Conservation (phyloP, 2,888 invertebrate species). For the Hydraecia micacea region DNA sequence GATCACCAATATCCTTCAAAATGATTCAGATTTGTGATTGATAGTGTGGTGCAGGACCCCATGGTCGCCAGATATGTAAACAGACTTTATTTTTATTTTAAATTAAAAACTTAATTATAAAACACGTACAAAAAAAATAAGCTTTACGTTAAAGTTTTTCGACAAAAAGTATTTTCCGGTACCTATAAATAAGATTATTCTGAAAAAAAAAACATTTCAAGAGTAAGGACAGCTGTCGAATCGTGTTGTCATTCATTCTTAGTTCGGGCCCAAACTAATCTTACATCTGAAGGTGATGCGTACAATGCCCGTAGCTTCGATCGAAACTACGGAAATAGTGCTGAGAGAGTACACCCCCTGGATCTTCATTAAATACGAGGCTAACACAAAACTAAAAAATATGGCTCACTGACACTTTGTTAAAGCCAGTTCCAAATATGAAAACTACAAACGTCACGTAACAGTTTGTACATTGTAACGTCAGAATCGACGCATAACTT, state of each 20-base stretch:
- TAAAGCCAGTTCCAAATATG: slow-evolving; percentile 29
- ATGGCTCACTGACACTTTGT: slow-evolving; percentile 28
- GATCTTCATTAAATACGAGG: neutral
- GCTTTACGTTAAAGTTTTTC: no score
- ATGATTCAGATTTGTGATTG: neutral
- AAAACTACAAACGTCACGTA: slow-evolving; percentile 39
- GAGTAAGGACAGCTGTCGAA: neutral
- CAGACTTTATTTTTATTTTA: no score
- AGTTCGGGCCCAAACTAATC: neutral
- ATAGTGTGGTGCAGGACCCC: neutral
- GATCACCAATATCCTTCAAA: neutral
- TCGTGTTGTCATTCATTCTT: neutral
- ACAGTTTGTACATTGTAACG: slow-evolving; percentile 34
- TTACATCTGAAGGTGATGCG: neutral
- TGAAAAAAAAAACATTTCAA: neutral
- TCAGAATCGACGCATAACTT: slow-evolving; percentile 43
- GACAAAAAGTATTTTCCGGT: neutral
- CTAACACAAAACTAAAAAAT: neutral
- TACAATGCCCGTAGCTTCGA: no score
- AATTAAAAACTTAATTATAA: no score
- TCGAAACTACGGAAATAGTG: no score
- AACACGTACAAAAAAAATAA: no score
- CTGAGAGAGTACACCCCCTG: no score
- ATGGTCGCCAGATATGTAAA: neutral
- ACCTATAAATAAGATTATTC: neutral